Conservation (phyloP, 2,113 vertebrate species). For the Silurus meridionalis region DNA sequence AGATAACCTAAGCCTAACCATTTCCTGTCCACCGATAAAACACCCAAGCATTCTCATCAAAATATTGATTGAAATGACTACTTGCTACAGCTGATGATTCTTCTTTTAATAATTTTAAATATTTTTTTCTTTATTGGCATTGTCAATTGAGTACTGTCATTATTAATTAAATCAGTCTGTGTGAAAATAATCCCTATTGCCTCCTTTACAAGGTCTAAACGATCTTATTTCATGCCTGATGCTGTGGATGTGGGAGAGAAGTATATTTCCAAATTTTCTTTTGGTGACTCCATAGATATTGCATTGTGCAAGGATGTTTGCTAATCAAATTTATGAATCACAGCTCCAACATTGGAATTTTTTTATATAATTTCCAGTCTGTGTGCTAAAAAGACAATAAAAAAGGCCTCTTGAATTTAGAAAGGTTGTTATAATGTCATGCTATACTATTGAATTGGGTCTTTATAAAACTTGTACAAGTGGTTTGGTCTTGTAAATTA, state of each 20-base stretch:
- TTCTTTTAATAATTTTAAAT: not conserved
- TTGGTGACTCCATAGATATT: conserved; percentile 4
- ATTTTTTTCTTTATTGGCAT: not conserved
- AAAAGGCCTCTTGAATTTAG: not conserved
- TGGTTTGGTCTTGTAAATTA: not conserved
- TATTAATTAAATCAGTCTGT: not conserved
- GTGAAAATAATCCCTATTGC: not conserved
- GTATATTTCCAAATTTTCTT: not conserved
- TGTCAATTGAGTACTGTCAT: not conserved
- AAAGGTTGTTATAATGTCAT: not conserved
- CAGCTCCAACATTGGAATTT: not conserved
- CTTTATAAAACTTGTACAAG: conserved; percentile 13
- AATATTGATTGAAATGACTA: not conserved
- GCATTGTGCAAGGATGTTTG: not conserved
- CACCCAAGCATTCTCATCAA: not conserved
- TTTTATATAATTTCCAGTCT: not conserved
- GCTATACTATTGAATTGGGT: not conserved
- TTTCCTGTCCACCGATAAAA: not conserved
- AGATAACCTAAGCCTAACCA: too few species aligned
- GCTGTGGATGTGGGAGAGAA: not conserved
- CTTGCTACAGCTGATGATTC: not conserved
- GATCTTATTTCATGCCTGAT: not conserved
- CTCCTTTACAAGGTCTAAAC: not conserved
- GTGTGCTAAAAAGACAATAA: conserved; percentile 1
- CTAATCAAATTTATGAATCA: not conserved